These are phyloP conservation scores for Amphiprion percula DNA, from an alignment of 2,113 vertebrate species.

Conservation along the genomic window DNA sequence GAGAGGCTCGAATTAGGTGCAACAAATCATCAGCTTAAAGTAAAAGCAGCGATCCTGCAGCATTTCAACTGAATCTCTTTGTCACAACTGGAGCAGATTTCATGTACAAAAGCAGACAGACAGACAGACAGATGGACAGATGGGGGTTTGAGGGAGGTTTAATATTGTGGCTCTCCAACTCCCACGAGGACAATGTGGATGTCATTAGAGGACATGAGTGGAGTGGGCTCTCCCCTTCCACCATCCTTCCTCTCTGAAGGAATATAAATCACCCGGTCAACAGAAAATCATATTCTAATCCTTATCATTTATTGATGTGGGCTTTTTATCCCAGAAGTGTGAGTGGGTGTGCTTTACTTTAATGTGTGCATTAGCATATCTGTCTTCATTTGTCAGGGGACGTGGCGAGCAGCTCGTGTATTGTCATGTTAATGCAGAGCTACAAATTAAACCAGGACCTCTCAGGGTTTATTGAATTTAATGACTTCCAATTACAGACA, in stretches of 20 bases:
- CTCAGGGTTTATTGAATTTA: constrained; percentile 68
- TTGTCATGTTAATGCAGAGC: constrained; percentile 76
- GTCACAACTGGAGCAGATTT: neutral
- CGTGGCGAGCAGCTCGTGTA: constrained; percentile 41
- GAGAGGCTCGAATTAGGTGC: neutral
- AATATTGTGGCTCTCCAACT: constrained; percentile 21
- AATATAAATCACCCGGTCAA: constrained; percentile 66
- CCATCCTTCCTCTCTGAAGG: constrained; percentile 14
- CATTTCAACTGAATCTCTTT: constrained; percentile 16
- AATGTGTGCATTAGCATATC: constrained; percentile 41
- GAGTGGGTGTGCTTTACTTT: neutral
- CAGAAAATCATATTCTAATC: constrained; percentile 58
- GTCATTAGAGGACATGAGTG: constrained; percentile 62
- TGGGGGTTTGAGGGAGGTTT: constrained; percentile 23
- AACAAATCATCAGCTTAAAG: constrained; percentile 12
- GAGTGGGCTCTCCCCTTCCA: constrained; percentile 19
- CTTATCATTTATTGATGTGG: constrained; percentile 74
- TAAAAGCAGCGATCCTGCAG: neutral
- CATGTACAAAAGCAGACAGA: neutral
- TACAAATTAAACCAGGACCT: constrained; percentile 65
- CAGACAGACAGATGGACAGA: neutral
- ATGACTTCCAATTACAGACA: constrained; percentile 36
- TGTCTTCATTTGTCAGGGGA: constrained; percentile 40
- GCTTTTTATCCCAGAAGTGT: constrained; percentile 38
- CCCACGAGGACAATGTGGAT: constrained; percentile 56